These are phyloP conservation scores for Oceanodroma leucorhoa DNA, from an alignment of 2,797 vertebrate genomes.

Conservation along the genomic window DNA sequence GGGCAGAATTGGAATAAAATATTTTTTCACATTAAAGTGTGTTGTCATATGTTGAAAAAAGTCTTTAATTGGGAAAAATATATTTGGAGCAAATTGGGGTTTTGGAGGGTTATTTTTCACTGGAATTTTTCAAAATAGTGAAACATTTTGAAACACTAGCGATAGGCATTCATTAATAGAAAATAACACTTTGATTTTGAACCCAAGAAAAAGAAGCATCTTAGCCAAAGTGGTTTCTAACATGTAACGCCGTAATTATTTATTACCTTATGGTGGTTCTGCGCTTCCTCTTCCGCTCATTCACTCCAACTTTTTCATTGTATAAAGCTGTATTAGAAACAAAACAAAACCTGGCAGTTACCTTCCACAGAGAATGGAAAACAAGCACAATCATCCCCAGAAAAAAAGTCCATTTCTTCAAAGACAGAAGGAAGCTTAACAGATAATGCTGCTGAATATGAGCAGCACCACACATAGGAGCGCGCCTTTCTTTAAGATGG, in stretches of 20 bases:
- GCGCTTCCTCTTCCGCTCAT: conserved; percentile 94
- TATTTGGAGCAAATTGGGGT: not conserved
- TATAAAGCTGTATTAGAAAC: conserved; percentile 85
- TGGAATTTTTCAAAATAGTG: not conserved
- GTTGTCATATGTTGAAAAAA: not conserved
- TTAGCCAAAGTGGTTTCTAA: not conserved
- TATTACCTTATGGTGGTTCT: conserved; percentile 96
- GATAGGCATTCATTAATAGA: not conserved
- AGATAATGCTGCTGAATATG: not conserved
- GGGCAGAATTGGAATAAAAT: not conserved
- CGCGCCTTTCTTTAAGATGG: not conserved
- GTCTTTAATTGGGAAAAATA: not conserved
- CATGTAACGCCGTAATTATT: not conserved
- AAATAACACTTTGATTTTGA: not conserved
- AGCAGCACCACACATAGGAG: not conserved
- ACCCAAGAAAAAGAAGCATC: not conserved
- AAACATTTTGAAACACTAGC: not conserved
- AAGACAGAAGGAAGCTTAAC: not conserved
- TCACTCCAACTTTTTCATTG: conserved; percentile 94
- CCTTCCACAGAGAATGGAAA: not conserved
- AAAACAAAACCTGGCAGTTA: not conserved
- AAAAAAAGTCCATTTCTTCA: not conserved
- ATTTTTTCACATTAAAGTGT: not conserved
- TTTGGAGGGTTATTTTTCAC: not conserved
- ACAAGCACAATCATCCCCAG: not conserved